Percentiles rank a stretch among this genome's conserved stretches.
phyloP scores from a whole-genome alignment of 35 echinoderm and acorn worm genomes.

The Apostichopus californicus region DNA sequence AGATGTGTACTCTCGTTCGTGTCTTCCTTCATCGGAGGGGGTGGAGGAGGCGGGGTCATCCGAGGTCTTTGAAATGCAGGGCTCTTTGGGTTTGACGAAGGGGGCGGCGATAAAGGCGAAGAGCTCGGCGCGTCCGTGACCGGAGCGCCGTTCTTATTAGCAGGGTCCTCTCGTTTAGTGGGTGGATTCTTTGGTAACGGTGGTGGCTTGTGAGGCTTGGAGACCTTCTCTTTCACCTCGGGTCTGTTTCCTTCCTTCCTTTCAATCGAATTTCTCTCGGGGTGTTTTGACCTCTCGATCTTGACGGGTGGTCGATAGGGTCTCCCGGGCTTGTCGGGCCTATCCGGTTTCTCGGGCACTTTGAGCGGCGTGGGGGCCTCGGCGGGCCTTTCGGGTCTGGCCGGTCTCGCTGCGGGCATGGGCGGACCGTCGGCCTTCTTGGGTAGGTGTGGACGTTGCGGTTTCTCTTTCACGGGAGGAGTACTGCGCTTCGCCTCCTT shows the following conservation, averaged over 20 bases:
- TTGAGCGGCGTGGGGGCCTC: background rate
- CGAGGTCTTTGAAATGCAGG: conserved; percentile 7
- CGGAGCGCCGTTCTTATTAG: background rate
- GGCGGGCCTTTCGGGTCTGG: background rate
- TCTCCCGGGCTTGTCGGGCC: conserved; percentile 17
- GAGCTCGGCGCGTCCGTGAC: background rate
- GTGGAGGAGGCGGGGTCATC: conserved; percentile 25
- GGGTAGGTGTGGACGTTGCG: background rate
- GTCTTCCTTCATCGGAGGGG: background rate
- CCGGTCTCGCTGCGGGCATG: background rate
- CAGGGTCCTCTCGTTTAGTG: background rate
- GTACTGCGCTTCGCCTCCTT: background rate
- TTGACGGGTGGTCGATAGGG: background rate
- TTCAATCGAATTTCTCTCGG: background rate
- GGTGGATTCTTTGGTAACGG: conserved; percentile 49
- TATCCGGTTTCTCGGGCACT: background rate
- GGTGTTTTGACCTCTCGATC: background rate
- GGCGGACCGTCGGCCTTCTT: conserved; percentile 27
- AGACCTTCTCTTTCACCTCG: conserved; percentile 12
- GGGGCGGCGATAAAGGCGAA: conserved; percentile 10
- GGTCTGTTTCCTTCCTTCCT: conserved; percentile 5
- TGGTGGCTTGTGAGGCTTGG: conserved; percentile 30
- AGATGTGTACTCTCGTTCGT: background rate
- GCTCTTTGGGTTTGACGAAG: background rate
- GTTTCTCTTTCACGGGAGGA: conserved; percentile 45